phyloP scores from a whole-genome alignment of 2,888 invertebrate species.

The Meta bourneti region DNA sequence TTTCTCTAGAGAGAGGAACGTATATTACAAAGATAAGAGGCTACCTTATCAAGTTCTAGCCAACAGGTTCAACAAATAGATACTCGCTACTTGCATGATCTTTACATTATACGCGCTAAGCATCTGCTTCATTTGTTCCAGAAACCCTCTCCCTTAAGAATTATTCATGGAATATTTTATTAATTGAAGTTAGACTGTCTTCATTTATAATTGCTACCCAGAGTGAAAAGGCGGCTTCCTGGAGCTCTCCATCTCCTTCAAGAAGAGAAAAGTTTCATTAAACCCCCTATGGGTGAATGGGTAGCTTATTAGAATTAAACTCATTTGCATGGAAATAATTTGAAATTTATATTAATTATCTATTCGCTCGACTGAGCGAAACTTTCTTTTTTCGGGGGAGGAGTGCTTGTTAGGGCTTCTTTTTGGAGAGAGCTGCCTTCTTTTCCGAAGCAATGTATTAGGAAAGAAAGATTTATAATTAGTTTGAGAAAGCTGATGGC shows the following conservation, averaged over 20 bases:
- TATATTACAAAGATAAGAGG: too few species aligned
- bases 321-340: constrained; percentile 43
- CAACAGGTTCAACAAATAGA: too few species aligned
- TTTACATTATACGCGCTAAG: too few species aligned
- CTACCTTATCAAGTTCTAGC: too few species aligned
- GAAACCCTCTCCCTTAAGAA: too few species aligned
- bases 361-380: background rate
- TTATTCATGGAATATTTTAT: too few species aligned
- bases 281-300: constrained; percentile 27
- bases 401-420: background rate
- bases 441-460: background rate
- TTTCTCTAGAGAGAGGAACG: too few species aligned
- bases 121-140: too few species aligned
- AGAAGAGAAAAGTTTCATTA: constrained; percentile 23
- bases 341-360: constrained; percentile 45
- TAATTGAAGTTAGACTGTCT: constrained; percentile 8
- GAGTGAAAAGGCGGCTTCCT: background rate
- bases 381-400: background rate
- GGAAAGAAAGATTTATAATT: background rate
- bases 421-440: background rate
- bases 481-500: background rate
- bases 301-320: constrained; percentile 37
- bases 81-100: too few species aligned
- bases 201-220: background rate
- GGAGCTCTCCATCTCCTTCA: background rate